Base-by-base conservation (phyloP, 2,797 vertebrate genomes). In the Pipistrellus pipistrellus region DNA sequence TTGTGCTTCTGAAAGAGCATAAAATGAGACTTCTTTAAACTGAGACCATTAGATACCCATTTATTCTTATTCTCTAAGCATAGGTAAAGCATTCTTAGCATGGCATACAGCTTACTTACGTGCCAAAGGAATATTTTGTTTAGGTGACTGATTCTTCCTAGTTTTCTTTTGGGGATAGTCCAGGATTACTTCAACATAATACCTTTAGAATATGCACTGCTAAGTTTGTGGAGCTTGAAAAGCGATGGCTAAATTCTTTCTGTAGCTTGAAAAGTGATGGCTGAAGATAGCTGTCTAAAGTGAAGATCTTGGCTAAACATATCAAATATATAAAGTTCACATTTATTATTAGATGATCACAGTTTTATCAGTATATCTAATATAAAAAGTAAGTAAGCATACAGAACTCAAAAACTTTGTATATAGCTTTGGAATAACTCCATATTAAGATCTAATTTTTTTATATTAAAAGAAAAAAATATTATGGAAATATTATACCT, bases 381-480 rank as follows among this genome's bases (percentile, higher is more conserved):
- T 15, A 55, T 32, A 68, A 73, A 86, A 59, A 80, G 69, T 81
- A 93, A 90, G 80, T 91, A 96, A 95, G 89, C 6, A 87, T 32
- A 81, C 5, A 30, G 3, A 90, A 84, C 8, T 91, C 32, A 85
- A 44, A 93, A 91, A 88, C 32, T 62, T 92, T 53, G 57, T 77
- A 9, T 77, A 4, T 8, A 96, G 3, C 27, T 23, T 25, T 88
- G 14, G 23, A 69, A 88, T 90, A 73, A 88, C 20, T 85, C 38
- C 0, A 38, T 57, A 53, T 88, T 89, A 83, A 90, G 12, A 25
- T 93, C 5, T 91, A 86, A 93, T 11, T 41, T 38, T 84, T 83
- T 88, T 30, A 46, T 85, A 62, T 88, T 81, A 48, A 80, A 88
- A 78, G n/a, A 59, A 91, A 84, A 91, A 32, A 94, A 80, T 68